Evolutionary conservation across 2,888 invertebrate species (phyloP).

Genomic region (Meghimatium bilineatum): DNA sequence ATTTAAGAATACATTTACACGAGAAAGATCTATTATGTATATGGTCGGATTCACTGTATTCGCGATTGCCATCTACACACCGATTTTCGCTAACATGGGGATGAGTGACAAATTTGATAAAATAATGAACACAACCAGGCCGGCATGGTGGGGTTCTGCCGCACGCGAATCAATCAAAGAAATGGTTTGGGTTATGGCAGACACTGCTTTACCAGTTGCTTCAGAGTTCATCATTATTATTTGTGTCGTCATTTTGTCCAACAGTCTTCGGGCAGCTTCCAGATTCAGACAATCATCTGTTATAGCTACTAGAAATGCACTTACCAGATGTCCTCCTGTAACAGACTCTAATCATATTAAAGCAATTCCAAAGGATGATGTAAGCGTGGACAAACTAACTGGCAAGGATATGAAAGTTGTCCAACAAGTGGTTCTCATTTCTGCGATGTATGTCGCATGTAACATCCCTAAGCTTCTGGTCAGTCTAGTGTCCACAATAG

Average conservation of each 20-base stretch:
- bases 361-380: not conserved
- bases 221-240: not conserved
- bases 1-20: slow-evolving; percentile 20
- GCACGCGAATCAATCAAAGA: not conserved
- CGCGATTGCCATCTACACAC: not conserved
- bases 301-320: not conserved
- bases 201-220: not conserved
- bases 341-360: not conserved
- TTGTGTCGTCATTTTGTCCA: slow-evolving; percentile 14
- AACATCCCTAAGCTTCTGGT: no score
- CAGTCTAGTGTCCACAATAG: no score
- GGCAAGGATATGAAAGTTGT: not conserved
- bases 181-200: not conserved
- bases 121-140: not conserved
- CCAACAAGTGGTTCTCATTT: slow-evolving; percentile 5
- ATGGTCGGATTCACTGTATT: not conserved
- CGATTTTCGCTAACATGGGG: not conserved
- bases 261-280: not conserved
- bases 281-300: not conserved
- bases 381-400: not conserved
- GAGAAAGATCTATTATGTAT: not conserved
- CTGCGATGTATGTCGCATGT: no score
- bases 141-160: not conserved
- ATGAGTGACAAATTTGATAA: not conserved
- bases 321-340: not conserved